Percentiles rank a stretch among this genome's conserved stretches.
These are phyloP conservation scores for Acestrorhynchus altus DNA, from an alignment of 2,797 vertebrate genomes.

Conservation along the genomic window DNA sequence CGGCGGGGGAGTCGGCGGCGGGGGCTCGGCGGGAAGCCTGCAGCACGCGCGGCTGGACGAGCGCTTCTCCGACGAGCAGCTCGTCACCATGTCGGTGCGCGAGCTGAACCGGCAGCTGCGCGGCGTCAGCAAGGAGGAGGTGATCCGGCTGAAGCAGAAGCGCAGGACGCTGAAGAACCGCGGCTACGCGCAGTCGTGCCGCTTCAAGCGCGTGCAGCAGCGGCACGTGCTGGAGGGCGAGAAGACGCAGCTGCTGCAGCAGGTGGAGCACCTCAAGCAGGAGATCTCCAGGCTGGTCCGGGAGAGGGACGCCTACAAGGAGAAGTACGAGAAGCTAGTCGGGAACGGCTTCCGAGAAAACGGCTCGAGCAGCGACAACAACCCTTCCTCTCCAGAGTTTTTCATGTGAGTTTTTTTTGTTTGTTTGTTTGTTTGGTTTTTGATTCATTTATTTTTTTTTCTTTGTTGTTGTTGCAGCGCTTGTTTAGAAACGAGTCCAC, in stretches of 20 bases:
- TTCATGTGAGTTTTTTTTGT: conserved; percentile 94
- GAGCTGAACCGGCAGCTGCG: conserved; percentile 97
- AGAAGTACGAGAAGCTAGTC: conserved; percentile 98
- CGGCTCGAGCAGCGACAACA: conserved; percentile 93
- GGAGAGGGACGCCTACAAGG: conserved; percentile 99
- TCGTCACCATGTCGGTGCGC: conserved; percentile 97
- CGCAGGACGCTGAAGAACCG: conserved; percentile 98
- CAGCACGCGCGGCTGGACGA: conserved; percentile 90
- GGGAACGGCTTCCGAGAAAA: conserved; percentile 97
- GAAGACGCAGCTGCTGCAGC: conserved; percentile 97
- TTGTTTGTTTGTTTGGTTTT: neutral
- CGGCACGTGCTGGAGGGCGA: conserved; percentile 97
- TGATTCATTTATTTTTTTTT: conserved; percentile 14
- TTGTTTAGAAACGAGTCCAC: conserved; percentile 65
- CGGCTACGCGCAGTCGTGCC: conserved; percentile 98
- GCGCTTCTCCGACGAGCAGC: conserved; percentile 98
- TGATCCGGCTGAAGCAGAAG: conserved; percentile 98
- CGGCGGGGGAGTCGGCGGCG: conserved; percentile 57
- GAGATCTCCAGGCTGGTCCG: conserved; percentile 98
- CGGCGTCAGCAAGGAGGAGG: conserved; percentile 97
- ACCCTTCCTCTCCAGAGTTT: conserved; percentile 98
- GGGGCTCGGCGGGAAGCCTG: conserved; percentile 73
- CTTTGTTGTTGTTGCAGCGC: conserved; percentile 59
- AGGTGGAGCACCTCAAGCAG: conserved; percentile 99
- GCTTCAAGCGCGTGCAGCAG: conserved; percentile 98